Base-by-base conservation (phyloP, 2,888 invertebrate species). In the Eulithis testata region DNA sequence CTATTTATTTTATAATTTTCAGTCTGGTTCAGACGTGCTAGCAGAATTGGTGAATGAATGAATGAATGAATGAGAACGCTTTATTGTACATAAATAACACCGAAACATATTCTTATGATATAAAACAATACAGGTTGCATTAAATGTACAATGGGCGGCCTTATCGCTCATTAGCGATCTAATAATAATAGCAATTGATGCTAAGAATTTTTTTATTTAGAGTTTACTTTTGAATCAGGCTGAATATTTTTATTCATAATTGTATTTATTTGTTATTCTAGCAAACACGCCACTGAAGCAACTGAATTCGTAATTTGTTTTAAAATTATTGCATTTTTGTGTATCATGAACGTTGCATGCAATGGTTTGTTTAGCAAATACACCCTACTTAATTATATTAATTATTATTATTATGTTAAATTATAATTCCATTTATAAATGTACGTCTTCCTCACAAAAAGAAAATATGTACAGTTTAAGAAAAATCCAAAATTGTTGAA, bases 141-240 rank as follows among this genome's bases (percentile, higher is more conserved):
- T 21, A 21, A 21, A 21, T 21, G 21, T 21, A 21, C 21, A 21
- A 21, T 21, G 2, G 21, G 21, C 21, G 21, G 21, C 21, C 21
- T 21, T 21, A 21, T 21, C 21, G 21, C 21, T 21, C 21, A 21
- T 1, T 2, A 21, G 21, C 21, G 21, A 21, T 21, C 21, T 21
- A 21, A 21, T 21, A 21, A 21, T 21, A 21, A 21, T 21, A 21
- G 21, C 21, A 2, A 21, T 21, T 2, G 21, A 21, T 21, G 4
- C 8, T 47, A 8, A 14, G 44, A 45, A 45, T 14, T 8, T 8
- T 2, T 49, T 8, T 58, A n/a, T 37, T 11, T 37, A 21, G 40
- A 7, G 43, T 6, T 8, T 54, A 53, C 61, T 63, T 72, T 69
- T 69, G 69, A 54, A 58, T 66, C 64, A 27, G 66, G 69, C 68